Evolutionary conservation across 2,888 invertebrate species (phyloP).

Genomic region (Tribolium freemani): DNA sequence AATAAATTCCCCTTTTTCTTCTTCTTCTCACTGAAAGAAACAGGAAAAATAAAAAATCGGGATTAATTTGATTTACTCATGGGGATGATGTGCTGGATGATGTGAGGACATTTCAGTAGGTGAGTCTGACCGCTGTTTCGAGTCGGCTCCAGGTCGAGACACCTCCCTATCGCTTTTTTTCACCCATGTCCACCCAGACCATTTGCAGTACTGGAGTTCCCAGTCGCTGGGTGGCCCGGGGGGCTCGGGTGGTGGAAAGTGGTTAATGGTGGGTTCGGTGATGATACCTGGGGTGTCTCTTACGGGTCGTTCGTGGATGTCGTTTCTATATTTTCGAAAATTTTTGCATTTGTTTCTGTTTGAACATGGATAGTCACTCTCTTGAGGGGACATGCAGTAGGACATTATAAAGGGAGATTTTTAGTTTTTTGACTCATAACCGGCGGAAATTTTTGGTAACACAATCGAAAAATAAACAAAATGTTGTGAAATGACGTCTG

Average conservation of each 20-base stretch:
- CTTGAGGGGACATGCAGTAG: not conserved
- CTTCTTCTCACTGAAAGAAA: not conserved
- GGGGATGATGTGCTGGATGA: too few relatives aligned
- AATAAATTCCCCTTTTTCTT: conserved; percentile 6
- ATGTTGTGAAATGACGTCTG: conserved; percentile 13
- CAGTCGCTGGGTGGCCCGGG: conserved; percentile 9
- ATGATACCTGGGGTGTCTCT: not conserved
- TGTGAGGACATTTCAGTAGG: too few relatives aligned
- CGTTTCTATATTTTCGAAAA: not conserved
- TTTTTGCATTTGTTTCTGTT: not conserved
- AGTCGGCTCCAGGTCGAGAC: not conserved
- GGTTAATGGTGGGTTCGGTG: not conserved
- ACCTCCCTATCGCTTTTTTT: conserved; percentile 5
- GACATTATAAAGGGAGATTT: conserved; percentile 6
- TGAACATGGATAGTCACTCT: not conserved
- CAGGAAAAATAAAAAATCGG: not conserved
- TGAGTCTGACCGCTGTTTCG: too few relatives aligned
- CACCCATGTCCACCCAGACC: conserved; percentile 38
- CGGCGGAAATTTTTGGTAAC: conserved; percentile 1
- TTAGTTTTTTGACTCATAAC: not conserved
- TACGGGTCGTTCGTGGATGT: not conserved
- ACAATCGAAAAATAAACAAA: conserved; percentile 4
- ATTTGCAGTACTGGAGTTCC: conserved; percentile 35
- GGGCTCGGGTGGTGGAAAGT: conserved; percentile 1
- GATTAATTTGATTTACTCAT: not conserved